Conservation (phyloP, 2,113 vertebrate species). For the Halichoeres trimaculatus region DNA sequence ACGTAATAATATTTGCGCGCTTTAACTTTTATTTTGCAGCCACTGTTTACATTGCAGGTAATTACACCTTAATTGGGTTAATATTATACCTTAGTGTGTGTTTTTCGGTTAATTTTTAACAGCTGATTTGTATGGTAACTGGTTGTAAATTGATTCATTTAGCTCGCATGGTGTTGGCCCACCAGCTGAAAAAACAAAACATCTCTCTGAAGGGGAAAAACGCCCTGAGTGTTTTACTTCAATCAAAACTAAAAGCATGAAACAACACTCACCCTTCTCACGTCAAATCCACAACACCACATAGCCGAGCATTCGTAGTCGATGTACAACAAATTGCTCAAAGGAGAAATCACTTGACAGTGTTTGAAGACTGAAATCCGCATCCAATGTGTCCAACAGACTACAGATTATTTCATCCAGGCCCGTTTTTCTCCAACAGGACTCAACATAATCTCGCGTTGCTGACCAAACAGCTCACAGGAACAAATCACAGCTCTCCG, state of each 20-base stretch:
- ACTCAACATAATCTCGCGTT: slow-evolving; percentile 65
- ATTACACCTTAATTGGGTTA: not conserved
- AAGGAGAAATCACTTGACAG: not conserved
- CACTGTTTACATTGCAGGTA: not conserved
- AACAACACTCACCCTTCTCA: slow-evolving; percentile 64
- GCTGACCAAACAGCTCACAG: slow-evolving; percentile 11
- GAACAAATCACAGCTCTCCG: slow-evolving; percentile 65
- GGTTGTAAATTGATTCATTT: not conserved
- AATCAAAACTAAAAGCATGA: slow-evolving; percentile 23
- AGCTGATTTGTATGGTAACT: not conserved
- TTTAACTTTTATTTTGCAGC: not conserved
- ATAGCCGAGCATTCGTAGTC: slow-evolving; percentile 44
- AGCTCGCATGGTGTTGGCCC: slow-evolving; percentile 22
- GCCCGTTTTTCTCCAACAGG: slow-evolving; percentile 8
- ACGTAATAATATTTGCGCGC: not conserved
- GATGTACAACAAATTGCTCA: slow-evolving; percentile 21
- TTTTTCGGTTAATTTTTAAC: not conserved
- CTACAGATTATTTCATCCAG: slow-evolving; percentile 27
- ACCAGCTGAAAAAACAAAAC: slow-evolving; percentile 36
- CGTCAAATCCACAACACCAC: slow-evolving; percentile 48
- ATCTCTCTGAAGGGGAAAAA: not conserved
- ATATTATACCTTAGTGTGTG: not conserved
- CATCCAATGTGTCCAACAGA: slow-evolving; percentile 2
- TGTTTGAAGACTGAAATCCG: not conserved
- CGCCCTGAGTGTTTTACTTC: slow-evolving; percentile 1